A percentile compares a stretch with the other conserved stretches of the same genome.
These are phyloP conservation scores for Epirrhoe tristata DNA, from an alignment of 2,888 invertebrate species.

Conservation along the genomic window DNA sequence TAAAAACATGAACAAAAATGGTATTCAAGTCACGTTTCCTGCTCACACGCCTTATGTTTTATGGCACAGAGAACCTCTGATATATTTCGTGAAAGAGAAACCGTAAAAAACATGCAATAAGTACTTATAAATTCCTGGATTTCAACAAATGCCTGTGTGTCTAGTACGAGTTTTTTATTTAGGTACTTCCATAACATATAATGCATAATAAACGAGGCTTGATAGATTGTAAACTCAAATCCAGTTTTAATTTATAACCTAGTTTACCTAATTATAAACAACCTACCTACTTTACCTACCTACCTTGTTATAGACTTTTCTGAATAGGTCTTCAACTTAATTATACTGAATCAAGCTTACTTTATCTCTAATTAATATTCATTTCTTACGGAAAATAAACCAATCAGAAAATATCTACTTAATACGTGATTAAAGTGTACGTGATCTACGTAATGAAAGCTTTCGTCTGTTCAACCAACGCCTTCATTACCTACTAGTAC, in stretches of 20 bases:
- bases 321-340: background rate
- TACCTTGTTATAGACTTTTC: background rate
- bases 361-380: background rate
- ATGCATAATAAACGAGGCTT: too few relatives aligned
- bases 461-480: background rate
- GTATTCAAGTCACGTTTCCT: slow-evolving; percentile 23
- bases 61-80: background rate
- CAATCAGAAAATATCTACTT: background rate
- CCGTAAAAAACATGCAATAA: background rate
- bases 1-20: slow-evolving; percentile 20
- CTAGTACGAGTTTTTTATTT: too few relatives aligned
- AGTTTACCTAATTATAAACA: too few relatives aligned
- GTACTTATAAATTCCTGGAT: too few relatives aligned
- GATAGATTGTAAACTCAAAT: too few relatives aligned
- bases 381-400: background rate
- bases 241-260: too few relatives aligned
- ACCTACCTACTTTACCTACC: background rate
- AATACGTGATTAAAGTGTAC: too few relatives aligned
- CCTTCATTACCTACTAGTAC: background rate
- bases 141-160: too few relatives aligned
- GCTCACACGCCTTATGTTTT: background rate
- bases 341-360: background rate
- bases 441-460: background rate
- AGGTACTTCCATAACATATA: too few relatives aligned
- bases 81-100: background rate